Evolutionary conservation across 2,113 vertebrate species (phyloP).

Genomic region (Ia io): DNA sequence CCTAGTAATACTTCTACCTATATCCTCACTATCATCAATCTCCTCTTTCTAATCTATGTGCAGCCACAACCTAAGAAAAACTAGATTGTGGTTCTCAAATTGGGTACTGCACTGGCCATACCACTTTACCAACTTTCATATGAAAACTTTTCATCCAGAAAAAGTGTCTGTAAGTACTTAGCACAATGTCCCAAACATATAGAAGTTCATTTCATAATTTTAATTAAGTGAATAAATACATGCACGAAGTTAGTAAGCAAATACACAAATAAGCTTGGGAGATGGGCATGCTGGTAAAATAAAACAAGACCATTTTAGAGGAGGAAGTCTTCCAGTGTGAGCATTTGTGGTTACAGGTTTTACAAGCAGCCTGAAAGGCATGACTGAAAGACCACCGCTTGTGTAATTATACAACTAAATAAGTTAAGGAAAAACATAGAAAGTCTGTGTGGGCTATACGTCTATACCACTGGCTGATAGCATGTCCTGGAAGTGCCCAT

Average conservation of each 20-base stretch:
- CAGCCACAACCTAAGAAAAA: neutral
- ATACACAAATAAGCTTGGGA: neutral
- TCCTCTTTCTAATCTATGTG: neutral
- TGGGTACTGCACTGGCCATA: neutral
- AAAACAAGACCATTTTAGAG: neutral
- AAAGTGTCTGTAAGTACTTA: neutral
- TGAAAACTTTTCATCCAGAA: neutral
- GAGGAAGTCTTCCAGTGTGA: neutral
- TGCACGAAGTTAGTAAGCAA: neutral
- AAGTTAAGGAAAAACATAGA: neutral
- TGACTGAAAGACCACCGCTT: neutral
- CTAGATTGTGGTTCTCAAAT: neutral
- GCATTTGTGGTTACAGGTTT: neutral
- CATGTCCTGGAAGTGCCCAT: neutral
- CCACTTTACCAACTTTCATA: neutral
- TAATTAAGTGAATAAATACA: neutral
- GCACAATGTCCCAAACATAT: neutral
- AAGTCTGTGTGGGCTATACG: neutral
- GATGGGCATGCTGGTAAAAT: neutral
- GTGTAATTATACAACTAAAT: neutral
- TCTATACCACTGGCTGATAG: neutral
- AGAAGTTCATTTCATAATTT: neutral
- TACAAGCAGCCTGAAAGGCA: neutral
- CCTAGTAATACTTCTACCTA: neutral
- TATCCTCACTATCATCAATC: neutral